Conservation (phyloP, 2,888 invertebrate genomes). For the Platycnemis pennipes region DNA sequence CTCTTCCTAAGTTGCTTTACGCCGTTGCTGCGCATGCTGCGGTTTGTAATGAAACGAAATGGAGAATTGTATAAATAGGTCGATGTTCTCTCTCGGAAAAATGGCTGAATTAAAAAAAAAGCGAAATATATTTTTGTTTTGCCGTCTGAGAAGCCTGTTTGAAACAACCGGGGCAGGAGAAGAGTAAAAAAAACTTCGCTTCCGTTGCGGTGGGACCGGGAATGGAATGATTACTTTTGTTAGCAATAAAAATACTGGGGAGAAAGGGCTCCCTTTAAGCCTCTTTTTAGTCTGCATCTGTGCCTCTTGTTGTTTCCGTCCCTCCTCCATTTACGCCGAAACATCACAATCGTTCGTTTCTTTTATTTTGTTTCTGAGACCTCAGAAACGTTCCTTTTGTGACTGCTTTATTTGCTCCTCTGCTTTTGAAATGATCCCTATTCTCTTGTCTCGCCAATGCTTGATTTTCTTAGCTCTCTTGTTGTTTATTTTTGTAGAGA, state of each 20-base stretch:
- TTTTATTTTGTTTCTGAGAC: background rate
- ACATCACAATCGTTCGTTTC: background rate
- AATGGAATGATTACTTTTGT: background rate
- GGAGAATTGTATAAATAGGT: background rate
- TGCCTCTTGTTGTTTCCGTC: background rate
- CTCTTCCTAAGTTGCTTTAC: background rate
- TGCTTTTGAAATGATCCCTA: background rate
- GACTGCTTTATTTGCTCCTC: background rate
- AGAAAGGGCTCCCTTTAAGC: background rate
- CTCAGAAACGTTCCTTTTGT: background rate
- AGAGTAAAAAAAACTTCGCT: background rate
- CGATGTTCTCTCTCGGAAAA: background rate
- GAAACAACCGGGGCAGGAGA: background rate
- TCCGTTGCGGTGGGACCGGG: background rate
- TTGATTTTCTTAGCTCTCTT: too few relatives aligned
- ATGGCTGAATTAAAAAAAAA: background rate
- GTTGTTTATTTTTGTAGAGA: too few relatives aligned
- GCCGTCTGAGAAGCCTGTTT: background rate
- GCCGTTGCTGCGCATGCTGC: background rate
- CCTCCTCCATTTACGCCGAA: background rate
- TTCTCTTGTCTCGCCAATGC: too few relatives aligned
- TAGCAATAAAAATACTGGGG: background rate
- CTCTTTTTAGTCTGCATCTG: background rate
- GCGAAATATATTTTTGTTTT: background rate
- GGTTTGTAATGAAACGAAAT: background rate